A percentile compares a stretch with the other conserved stretches of the same genome.
phyloP scores from a whole-genome alignment of 2,888 invertebrate species.

The Leptothorax acervorum region DNA sequence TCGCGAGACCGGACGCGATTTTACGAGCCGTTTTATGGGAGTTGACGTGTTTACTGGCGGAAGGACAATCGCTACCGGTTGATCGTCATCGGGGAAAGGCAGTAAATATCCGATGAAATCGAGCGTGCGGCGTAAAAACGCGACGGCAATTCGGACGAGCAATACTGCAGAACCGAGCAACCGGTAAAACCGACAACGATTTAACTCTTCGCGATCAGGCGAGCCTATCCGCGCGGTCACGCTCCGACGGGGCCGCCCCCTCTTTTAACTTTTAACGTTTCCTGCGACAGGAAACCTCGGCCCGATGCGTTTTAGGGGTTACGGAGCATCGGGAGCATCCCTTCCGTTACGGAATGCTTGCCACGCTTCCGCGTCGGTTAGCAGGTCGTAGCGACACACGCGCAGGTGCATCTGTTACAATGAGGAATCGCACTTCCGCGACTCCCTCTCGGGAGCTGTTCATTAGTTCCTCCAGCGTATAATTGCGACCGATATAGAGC shows the following conservation, averaged over 20 bases:
- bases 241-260: slow-evolving; percentile 70
- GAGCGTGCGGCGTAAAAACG: slow-evolving; percentile 66
- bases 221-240: slow-evolving; percentile 67
- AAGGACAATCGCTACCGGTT: slow-evolving; percentile 1
- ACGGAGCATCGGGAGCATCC: slow-evolving; percentile 70
- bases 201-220: slow-evolving; percentile 59
- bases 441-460: slow-evolving; percentile 13
- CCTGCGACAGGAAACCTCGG: slow-evolving; percentile 78
- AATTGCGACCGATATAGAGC: slow-evolving; percentile 5
- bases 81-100: not conserved
- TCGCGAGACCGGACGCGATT: not conserved
- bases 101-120: slow-evolving; percentile 66
- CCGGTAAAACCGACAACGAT: slow-evolving; percentile 67
- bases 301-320: slow-evolving; percentile 77
- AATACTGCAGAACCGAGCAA: slow-evolving; percentile 42
- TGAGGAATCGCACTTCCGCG: slow-evolving; percentile 33
- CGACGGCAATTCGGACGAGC: slow-evolving; percentile 46
- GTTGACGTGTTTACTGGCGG: not conserved
- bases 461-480: not conserved
- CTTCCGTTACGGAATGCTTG: slow-evolving; percentile 76
- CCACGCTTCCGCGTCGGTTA: slow-evolving; percentile 73
- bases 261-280: slow-evolving; percentile 73
- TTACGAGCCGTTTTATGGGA: slow-evolving; percentile 32
- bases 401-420: slow-evolving; percentile 66
- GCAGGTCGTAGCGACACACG: slow-evolving; percentile 54